A percentile compares a stretch with the other conserved stretches of the same genome.
Evolutionary conservation across 53 echinoderm and acorn worm genomes (phyloP).

Genomic region (Apostichopus leukothele): DNA sequence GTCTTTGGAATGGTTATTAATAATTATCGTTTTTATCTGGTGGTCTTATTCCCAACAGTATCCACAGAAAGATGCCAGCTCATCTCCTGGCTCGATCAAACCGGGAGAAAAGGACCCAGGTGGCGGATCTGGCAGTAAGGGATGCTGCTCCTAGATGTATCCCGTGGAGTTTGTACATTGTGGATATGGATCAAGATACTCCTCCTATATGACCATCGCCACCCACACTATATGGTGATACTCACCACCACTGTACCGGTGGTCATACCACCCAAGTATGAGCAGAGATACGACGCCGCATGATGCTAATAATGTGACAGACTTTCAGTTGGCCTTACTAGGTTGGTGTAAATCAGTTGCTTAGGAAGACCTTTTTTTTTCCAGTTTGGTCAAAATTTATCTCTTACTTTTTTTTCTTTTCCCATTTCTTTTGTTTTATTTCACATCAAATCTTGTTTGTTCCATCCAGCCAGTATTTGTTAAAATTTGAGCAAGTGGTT

Average conservation of each 20-base stretch:
- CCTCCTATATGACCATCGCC: not conserved
- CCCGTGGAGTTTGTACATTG: constrained; percentile 5
- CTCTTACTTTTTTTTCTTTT: not conserved
- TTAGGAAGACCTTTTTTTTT: constrained; percentile 10
- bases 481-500: too few species aligned
- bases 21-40: too few species aligned
- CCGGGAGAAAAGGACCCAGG: constrained; percentile 62
- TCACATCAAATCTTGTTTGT: not conserved
- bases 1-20: too few species aligned
- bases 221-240: not conserved
- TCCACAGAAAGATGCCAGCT: constrained; percentile 89
- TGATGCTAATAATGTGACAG: constrained; percentile 7
- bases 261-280: not conserved
- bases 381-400: not conserved
- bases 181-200: constrained; percentile 16
- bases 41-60: constrained; percentile 56
- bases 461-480: not conserved
- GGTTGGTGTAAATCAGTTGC: constrained; percentile 40
- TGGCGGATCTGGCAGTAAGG: constrained; percentile 65
- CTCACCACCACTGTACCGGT: not conserved
- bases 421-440: not conserved
- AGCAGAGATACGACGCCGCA: not conserved
- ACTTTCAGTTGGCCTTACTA: constrained; percentile 40
- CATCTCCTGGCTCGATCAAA: constrained; percentile 77
- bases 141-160: constrained; percentile 60